Percentiles rank a stretch among this genome's conserved stretches.
phyloP scores from a whole-genome alignment of 2,888 invertebrate species.

The Epirrhoe tristata region DNA sequence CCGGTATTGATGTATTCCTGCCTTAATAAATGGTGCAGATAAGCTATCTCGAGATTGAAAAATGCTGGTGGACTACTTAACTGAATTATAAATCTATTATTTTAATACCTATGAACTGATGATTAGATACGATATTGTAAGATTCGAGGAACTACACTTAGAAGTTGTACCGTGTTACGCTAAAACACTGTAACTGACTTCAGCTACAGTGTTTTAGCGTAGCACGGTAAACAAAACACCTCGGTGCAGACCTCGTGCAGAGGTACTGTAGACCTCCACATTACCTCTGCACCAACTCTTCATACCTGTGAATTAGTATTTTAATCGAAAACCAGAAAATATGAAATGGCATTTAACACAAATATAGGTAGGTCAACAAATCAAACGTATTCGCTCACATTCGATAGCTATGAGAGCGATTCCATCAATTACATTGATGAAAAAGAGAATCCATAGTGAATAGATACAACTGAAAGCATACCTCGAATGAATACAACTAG shows the following conservation, averaged over 20 bases:
- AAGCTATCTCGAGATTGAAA: constrained; percentile 52
- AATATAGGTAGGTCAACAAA: background rate
- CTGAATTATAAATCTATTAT: constrained; percentile 25
- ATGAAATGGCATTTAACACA: background rate
- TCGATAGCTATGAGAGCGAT: background rate
- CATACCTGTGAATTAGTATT: too few relatives aligned
- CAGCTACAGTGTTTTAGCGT: too few relatives aligned
- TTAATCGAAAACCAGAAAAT: background rate
- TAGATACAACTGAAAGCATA: background rate
- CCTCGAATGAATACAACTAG: background rate
- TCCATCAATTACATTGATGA: background rate
- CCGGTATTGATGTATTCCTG: constrained; percentile 52
- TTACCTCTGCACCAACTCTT: too few relatives aligned
- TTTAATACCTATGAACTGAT: constrained; percentile 2
- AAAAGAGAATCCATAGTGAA: background rate
- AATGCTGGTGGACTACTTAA: constrained; percentile 43
- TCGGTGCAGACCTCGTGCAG: too few relatives aligned
- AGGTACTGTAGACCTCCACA: too few relatives aligned
- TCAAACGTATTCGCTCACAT: background rate
- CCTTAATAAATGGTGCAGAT: constrained; percentile 61
- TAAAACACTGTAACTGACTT: too few relatives aligned
- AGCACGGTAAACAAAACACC: too few relatives aligned
- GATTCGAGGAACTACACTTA: background rate
- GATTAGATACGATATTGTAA: background rate
- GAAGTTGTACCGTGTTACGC: too few relatives aligned